phyloP scores from a whole-genome alignment of 2,888 invertebrate genomes.

The Drosophila siamana region DNA sequence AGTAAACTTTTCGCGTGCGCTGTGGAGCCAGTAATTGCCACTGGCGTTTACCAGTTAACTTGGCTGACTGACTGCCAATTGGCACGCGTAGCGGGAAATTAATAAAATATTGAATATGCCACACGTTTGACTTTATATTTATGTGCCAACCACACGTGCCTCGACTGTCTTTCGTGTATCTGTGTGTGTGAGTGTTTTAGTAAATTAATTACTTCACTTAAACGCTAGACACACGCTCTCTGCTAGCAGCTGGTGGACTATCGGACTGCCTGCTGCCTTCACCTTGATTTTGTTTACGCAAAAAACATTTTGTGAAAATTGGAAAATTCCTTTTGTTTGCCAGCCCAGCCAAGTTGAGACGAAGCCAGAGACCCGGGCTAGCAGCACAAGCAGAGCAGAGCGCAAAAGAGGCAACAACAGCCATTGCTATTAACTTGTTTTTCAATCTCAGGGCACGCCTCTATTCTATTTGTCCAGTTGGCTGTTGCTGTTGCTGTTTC shows the following conservation, averaged over 20 bases:
- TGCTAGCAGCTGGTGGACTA: background rate
- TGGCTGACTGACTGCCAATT: constrained; percentile 56
- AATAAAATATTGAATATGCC: constrained; percentile 76
- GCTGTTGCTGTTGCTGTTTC: constrained; percentile 43
- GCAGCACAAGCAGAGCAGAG: constrained; percentile 2
- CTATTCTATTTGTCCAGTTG: constrained; percentile 59
- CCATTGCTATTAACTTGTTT: constrained; percentile 78
- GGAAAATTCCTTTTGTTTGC: constrained; percentile 71
- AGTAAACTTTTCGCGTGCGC: constrained; percentile 34
- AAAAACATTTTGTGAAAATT: constrained; percentile 64
- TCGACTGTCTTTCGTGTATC: background rate
- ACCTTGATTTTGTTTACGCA: constrained; percentile 67
- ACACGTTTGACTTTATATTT: constrained; percentile 65
- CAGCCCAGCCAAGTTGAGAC: constrained; percentile 22
- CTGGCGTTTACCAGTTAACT: constrained; percentile 46
- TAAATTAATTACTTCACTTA: constrained; percentile 77
- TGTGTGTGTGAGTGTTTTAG: constrained; percentile 39
- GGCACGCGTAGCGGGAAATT: constrained; percentile 57
- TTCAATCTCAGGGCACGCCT: constrained; percentile 73
- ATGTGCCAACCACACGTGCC: constrained; percentile 49
- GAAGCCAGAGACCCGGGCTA: constrained; percentile 6
- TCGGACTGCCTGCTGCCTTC: constrained; percentile 21
- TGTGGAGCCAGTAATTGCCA: constrained; percentile 48
- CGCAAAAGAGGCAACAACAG: constrained; percentile 25
- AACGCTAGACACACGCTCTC: constrained; percentile 51